phyloP scores from a whole-genome alignment of 2,797 vertebrate genomes.

The Cossypha niveicapilla region DNA sequence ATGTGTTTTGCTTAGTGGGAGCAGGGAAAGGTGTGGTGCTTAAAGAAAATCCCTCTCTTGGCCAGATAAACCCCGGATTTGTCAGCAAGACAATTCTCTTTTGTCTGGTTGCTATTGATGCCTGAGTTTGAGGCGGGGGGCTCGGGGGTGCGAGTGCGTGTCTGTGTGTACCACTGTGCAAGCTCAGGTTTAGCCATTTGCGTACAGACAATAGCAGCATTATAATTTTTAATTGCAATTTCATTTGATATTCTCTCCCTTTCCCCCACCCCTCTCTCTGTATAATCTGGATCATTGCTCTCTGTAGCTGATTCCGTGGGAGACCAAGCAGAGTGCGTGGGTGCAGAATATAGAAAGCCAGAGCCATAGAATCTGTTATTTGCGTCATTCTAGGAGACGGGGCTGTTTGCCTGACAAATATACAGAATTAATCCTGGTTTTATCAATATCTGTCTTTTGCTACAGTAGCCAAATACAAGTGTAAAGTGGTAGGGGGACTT shows the following conservation, averaged over 20 bases:
- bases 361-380: constrained; percentile 79
- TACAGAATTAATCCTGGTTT: constrained; percentile 78
- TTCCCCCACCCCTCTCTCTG: constrained; percentile 55
- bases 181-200: constrained; percentile 35
- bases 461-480: constrained; percentile 73
- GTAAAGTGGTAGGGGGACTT: constrained; percentile 30
- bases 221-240: constrained; percentile 67
- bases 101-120: constrained; percentile 22
- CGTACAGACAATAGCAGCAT: constrained; percentile 32
- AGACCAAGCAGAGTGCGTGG: constrained; percentile 85
- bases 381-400: constrained; percentile 79
- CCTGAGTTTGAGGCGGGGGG: constrained; percentile 8
- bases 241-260: constrained; percentile 64
- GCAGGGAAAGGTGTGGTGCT: constrained; percentile 14
- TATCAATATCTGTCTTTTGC: constrained; percentile 74
- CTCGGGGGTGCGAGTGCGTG: not conserved
- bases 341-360: constrained; percentile 80
- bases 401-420: constrained; percentile 81
- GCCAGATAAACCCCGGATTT: constrained; percentile 38
- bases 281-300: constrained; percentile 76
- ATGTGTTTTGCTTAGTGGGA: constrained; percentile 42
- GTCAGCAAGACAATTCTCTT: constrained; percentile 49
- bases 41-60: constrained; percentile 33
- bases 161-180: not conserved
- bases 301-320: constrained; percentile 84